Percentiles rank a stretch among this genome's conserved stretches.
These are phyloP conservation scores for Arctocebus calabarensis DNA, from an alignment of 2,797 vertebrate genomes.

Conservation along the genomic window DNA sequence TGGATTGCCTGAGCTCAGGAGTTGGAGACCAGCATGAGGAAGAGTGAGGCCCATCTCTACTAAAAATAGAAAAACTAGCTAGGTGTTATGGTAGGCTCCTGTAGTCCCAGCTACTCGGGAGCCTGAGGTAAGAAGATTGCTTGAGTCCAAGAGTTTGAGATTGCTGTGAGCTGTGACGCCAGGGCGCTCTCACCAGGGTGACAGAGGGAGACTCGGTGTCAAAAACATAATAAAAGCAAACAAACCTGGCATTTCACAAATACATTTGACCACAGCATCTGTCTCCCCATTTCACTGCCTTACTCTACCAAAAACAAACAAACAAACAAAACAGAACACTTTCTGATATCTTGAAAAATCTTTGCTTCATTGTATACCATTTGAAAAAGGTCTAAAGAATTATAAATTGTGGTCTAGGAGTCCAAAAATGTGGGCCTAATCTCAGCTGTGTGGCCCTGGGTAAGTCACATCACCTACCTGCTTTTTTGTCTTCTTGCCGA, in stretches of 20 bases:
- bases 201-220: no score
- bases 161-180: no score
- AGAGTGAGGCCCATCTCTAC: no score
- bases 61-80: no score
- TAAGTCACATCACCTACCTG: not conserved
- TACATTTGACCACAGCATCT: not conserved
- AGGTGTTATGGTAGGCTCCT: no score
- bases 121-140: no score
- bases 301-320: not conserved
- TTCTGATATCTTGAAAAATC: not conserved
- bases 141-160: no score
- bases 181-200: no score
- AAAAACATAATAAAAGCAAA: not conserved
- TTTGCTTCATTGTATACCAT: not conserved
- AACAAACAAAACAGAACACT: not conserved
- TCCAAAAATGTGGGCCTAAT: not conserved
- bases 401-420: not conserved
- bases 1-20: no score
- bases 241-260: not conserved
- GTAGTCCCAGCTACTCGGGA: no score
- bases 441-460: not conserved
- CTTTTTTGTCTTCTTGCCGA: not conserved
- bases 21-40: no score
- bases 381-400: not conserved
- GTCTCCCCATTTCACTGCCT: fast-evolving